Conservation (phyloP, 2,888 invertebrate species). For the Ormyrus thymus region DNA sequence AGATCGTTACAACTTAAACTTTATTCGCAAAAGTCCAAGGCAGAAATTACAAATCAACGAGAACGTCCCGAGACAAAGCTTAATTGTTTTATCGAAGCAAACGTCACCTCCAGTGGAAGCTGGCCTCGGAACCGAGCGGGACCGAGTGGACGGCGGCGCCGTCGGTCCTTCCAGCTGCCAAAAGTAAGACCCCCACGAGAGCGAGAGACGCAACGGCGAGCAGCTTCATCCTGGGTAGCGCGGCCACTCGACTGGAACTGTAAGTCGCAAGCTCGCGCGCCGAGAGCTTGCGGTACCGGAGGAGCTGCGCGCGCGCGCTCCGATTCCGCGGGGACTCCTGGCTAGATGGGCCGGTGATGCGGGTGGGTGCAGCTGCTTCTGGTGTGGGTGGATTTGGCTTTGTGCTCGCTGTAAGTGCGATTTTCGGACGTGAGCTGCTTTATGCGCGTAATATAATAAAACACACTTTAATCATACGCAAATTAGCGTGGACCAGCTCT, state of each 20-base stretch:
- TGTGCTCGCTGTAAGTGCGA: too few species aligned
- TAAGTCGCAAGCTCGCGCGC: not conserved
- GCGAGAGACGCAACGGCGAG: not conserved
- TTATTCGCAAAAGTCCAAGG: not conserved
- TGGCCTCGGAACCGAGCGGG: slow-evolving; percentile 70
- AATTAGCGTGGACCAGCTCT: too few species aligned
- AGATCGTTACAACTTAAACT: not conserved
- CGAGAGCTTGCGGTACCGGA: not conserved
- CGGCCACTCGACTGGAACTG: slow-evolving; percentile 15
- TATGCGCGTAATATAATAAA: too few species aligned
- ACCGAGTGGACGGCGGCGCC: slow-evolving; percentile 63
- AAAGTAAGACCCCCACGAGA: not conserved
- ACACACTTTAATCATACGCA: too few species aligned
- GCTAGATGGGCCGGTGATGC: too few species aligned
- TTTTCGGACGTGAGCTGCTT: too few species aligned
- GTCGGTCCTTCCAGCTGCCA: not conserved
- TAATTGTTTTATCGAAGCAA: too few species aligned
- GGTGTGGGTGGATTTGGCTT: too few species aligned
- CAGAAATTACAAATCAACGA: too few species aligned
- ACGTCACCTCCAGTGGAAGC: slow-evolving; percentile 65
- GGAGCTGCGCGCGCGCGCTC: not conserved
- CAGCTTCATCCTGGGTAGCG: slow-evolving; percentile 30
- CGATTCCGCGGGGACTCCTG: not conserved
- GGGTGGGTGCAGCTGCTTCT: too few species aligned
- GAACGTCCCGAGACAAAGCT: too few species aligned